phyloP scores from a whole-genome alignment of 1,140 invertebrate genomes.

The Brachionus koreanus region DNA sequence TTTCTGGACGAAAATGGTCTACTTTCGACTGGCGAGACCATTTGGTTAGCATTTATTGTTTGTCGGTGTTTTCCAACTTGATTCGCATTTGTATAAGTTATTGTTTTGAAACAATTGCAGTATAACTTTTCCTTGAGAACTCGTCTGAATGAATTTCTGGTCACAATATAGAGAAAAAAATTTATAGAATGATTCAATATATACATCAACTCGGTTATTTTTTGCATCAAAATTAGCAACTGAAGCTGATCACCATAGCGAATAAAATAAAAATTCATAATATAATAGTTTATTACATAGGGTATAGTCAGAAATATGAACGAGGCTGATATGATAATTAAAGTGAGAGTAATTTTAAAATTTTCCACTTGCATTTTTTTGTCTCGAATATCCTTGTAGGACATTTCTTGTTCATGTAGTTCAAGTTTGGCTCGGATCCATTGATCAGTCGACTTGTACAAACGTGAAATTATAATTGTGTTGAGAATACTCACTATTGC shows the following conservation, averaged over 20 bases:
- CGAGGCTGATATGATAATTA: constrained; percentile 30
- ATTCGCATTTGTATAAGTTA: neutral
- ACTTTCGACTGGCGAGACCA: neutral
- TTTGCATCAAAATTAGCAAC: neutral
- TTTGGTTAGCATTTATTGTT: neutral
- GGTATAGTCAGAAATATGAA: constrained; percentile 31
- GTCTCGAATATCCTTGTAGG: constrained; percentile 30
- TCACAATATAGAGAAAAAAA: constrained; percentile 36
- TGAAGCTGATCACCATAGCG: neutral
- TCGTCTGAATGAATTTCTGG: constrained; percentile 6
- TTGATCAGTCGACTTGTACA: constrained; percentile 34
- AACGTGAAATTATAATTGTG: constrained; percentile 22
- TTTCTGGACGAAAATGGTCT: neutral
- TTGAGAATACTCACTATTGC: constrained; percentile 36
- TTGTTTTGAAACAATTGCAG: constrained; percentile 9
- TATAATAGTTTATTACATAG: constrained; percentile 30
- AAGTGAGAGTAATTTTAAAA: constrained; percentile 38
- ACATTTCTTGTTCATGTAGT: constrained; percentile 26
- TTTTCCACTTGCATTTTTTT: constrained; percentile 43
- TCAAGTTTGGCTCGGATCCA: constrained; percentile 31
- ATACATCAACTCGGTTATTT: constrained; percentile 30
- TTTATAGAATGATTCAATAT: constrained; percentile 40
- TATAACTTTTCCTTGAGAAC: constrained; percentile 25
- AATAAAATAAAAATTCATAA: constrained; percentile 17
- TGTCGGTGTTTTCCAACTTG: neutral